Conservation (phyloP, 30 jellyfish, hydroid and myxozoan species). For the Cassiopea andromeda region DNA sequence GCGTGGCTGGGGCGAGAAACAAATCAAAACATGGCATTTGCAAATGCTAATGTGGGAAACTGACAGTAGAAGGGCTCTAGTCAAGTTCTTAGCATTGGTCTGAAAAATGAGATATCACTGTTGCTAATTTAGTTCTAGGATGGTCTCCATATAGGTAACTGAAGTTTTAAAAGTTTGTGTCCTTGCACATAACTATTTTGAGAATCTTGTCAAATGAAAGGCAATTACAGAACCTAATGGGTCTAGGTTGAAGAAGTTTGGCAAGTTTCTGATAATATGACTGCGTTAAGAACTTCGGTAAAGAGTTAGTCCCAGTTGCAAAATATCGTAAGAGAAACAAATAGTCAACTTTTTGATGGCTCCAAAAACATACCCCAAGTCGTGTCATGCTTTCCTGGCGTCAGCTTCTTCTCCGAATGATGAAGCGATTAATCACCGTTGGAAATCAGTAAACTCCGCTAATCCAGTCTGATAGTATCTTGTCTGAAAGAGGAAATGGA, state of each 20-base stretch:
- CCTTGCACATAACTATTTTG: not conserved
- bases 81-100: too few relatives aligned
- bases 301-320: not conserved
- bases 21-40: too few relatives aligned
- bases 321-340: not conserved
- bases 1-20: too few relatives aligned
- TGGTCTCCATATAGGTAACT: not conserved
- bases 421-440: constrained; percentile 1
- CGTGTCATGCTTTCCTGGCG: not conserved
- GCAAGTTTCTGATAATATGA: constrained; percentile 5
- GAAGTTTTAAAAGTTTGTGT: not conserved
- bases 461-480: constrained; percentile 37
- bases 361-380: not conserved
- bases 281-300: not conserved
- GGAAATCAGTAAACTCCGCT: not conserved
- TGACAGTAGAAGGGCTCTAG: too few relatives aligned
- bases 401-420: not conserved
- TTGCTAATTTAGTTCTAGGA: too few relatives aligned
- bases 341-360: not conserved
- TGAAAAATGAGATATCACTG: too few relatives aligned
- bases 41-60: too few relatives aligned
- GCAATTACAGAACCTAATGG: constrained; percentile 3
- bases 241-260: not conserved
- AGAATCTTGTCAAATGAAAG: not conserved
- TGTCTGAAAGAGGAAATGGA: constrained; percentile 26